These are phyloP conservation scores for Andrena bicolor DNA, from an alignment of 2,888 invertebrate genomes.

Conservation along the genomic window DNA sequence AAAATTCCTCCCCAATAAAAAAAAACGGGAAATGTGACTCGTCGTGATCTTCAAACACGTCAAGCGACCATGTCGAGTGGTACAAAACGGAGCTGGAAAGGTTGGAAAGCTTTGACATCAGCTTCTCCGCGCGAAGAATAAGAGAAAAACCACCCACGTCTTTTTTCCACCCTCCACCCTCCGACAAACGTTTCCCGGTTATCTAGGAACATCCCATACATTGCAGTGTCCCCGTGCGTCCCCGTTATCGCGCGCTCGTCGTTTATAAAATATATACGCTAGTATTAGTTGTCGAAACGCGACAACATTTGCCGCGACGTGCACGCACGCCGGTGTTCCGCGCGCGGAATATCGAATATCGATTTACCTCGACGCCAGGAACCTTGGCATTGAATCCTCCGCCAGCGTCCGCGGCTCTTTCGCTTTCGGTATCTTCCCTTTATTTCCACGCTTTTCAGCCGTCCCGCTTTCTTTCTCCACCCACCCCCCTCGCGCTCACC, in stretches of 20 bases:
- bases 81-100: too few species aligned
- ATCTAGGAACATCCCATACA: neutral
- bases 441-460: constrained; percentile 68
- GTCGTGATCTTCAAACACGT: too few species aligned
- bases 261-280: neutral
- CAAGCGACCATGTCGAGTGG: too few species aligned
- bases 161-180: neutral
- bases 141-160: neutral
- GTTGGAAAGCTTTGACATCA: too few species aligned
- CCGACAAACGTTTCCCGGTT: neutral
- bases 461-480: constrained; percentile 60
- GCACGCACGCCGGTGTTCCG: constrained; percentile 1
- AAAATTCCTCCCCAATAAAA: too few species aligned
- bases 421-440: constrained; percentile 65
- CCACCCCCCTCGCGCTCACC: constrained; percentile 52
- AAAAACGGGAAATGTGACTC: too few species aligned
- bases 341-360: constrained; percentile 66
- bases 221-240: neutral
- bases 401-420: constrained; percentile 43
- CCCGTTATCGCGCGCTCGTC: neutral
- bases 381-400: constrained; percentile 73
- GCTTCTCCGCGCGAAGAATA: neutral
- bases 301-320: constrained; percentile 22
- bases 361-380: constrained; percentile 56
- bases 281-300: constrained; percentile 20